A percentile compares a stretch with the other conserved stretches of the same genome.
These are phyloP conservation scores for Anoplius nigerrimus DNA, from an alignment of 2,888 invertebrate genomes.

Conservation along the genomic window DNA sequence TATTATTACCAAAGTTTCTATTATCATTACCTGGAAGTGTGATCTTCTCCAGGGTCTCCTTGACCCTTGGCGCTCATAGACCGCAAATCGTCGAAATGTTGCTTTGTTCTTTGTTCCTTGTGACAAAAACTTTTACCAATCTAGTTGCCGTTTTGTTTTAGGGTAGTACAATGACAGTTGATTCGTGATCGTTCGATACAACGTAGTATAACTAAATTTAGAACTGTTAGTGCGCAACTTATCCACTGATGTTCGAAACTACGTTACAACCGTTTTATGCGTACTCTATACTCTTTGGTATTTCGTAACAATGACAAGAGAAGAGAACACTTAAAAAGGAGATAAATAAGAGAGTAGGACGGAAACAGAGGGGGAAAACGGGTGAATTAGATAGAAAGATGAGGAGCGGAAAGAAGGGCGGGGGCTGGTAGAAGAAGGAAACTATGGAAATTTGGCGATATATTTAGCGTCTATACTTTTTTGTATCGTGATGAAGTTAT, in stretches of 20 bases:
- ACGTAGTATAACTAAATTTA: constrained; percentile 35
- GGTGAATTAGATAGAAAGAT: no score
- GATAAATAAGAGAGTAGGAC: constrained; percentile 3
- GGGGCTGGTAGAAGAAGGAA: constrained; percentile 8
- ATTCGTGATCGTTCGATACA: background rate
- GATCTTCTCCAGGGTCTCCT: constrained; percentile 74
- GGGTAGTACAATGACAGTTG: background rate
- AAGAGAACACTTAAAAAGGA: no score
- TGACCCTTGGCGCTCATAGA: constrained; percentile 74
- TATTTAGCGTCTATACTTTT: background rate
- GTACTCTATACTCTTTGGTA: constrained; percentile 15
- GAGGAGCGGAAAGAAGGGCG: background rate
- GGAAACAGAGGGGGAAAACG: background rate
- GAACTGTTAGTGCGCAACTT: background rate
- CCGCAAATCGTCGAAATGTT: constrained; percentile 66
- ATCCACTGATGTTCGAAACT: constrained; percentile 16
- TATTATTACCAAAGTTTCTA: constrained; percentile 11
- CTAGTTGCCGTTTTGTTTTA: background rate
- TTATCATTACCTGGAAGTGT: constrained; percentile 68
- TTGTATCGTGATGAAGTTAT: constrained; percentile 13
- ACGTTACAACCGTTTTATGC: constrained; percentile 19
- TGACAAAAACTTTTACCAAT: constrained; percentile 35
- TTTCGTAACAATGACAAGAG: background rate
- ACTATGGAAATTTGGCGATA: background rate
- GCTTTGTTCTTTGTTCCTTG: constrained; percentile 36